Conservation (phyloP, 2,888 invertebrate species). For the Chrysolina americana region DNA sequence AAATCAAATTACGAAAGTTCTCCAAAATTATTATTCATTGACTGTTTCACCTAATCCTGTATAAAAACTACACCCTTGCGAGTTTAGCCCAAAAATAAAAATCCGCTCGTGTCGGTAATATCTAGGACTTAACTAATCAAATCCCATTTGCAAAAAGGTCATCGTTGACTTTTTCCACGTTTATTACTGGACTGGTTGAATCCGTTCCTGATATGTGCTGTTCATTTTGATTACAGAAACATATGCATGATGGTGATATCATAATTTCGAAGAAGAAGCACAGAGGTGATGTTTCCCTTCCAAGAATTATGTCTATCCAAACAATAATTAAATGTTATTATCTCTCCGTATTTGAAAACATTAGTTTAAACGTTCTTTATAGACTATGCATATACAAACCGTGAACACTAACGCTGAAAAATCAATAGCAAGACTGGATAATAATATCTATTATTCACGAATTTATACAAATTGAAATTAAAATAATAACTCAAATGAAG, state of each 20-base stretch:
- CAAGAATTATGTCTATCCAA: neutral
- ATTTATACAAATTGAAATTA: neutral
- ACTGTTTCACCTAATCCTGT: no score
- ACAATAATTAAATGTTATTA: slow-evolving; percentile 7
- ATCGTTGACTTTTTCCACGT: no score
- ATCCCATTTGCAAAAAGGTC: no score
- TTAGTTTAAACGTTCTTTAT: neutral
- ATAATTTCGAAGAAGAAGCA: slow-evolving; percentile 1
- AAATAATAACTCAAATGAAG: neutral
- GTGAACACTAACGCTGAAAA: neutral
- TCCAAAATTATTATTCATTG: no score
- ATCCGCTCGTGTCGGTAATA: no score
- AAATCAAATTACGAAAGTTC: no score
- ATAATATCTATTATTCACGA: neutral
- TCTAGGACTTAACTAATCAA: no score
- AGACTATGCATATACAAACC: neutral
- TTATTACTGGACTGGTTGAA: no score
- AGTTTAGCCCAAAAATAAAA: no score
- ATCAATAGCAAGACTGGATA: neutral
- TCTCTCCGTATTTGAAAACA: neutral
- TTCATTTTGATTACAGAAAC: no score
- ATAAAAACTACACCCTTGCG: no score
- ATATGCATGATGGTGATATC: neutral
- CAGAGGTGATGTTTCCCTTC: neutral
- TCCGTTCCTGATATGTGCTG: no score